Conservation (phyloP, 1,140 invertebrate genomes). For the Trichoplusia ni region DNA sequence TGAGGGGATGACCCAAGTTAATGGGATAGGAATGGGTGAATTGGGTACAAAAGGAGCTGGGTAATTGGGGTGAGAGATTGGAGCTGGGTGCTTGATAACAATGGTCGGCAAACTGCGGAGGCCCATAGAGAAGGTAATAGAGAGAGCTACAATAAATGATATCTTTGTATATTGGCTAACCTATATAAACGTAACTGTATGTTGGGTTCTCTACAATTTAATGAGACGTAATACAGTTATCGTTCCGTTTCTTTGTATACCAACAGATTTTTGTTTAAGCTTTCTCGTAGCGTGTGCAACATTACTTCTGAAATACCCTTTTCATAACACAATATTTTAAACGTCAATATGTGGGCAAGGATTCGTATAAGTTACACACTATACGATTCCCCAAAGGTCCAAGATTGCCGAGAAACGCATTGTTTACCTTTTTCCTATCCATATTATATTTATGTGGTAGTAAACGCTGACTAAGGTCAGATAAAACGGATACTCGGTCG, state of each 20-base stretch:
- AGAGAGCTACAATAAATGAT: background rate
- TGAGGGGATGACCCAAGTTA: slow-evolving; percentile 26
- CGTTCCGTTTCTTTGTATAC: background rate
- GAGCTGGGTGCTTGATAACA: slow-evolving; percentile 24
- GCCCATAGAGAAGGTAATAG: background rate
- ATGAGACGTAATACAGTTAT: background rate
- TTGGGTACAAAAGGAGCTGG: slow-evolving; percentile 25
- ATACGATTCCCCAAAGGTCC: slow-evolving; percentile 10
- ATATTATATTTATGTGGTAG: slow-evolving; percentile 14
- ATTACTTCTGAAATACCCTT: background rate
- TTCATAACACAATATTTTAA: slow-evolving; percentile 12
- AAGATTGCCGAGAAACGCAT: slow-evolving; percentile 17
- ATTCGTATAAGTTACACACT: slow-evolving; percentile 8
- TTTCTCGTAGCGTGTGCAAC: slow-evolving; percentile 4
- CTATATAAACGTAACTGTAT: background rate
- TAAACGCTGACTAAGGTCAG: slow-evolving; percentile 5
- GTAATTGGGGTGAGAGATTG: slow-evolving; percentile 30
- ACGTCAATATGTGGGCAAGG: slow-evolving; percentile 15
- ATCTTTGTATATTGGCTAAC: background rate
- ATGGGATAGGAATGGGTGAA: slow-evolving; percentile 36
- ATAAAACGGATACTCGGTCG: slow-evolving; percentile 6
- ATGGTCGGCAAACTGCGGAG: slow-evolving; percentile 4
- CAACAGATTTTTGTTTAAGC: background rate
- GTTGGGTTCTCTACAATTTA: too few species aligned
- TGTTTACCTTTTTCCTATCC: slow-evolving; percentile 18